Conservation (phyloP, 1,140 invertebrate genomes). For the Pararge aegeria region DNA sequence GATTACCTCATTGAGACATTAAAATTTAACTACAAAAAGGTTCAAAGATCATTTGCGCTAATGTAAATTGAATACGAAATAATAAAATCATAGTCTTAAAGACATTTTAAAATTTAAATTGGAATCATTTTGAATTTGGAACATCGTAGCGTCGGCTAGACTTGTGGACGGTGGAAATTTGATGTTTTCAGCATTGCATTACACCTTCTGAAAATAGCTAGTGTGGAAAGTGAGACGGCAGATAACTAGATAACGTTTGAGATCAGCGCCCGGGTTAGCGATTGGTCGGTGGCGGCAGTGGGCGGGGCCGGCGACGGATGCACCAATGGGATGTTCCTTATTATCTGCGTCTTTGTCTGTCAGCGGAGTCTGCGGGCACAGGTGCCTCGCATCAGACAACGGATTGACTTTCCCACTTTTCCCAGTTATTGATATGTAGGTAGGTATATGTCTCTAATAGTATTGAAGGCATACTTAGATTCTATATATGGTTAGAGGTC, state of each 20-base stretch:
- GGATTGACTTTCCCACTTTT: constrained; percentile 1
- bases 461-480: not conserved
- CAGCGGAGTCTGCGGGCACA: constrained; percentile 61
- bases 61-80: constrained; percentile 21
- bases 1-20: constrained; percentile 29
- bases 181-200: constrained; percentile 19
- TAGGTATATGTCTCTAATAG: not conserved
- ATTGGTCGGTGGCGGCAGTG: constrained; percentile 52
- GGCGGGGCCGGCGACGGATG: constrained; percentile 65
- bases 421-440: not conserved
- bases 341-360: constrained; percentile 78
- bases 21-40: constrained; percentile 34
- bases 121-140: not conserved
- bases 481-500: too few relatives aligned
- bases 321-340: constrained; percentile 75
- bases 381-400: constrained; percentile 45
- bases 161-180: constrained; percentile 4
- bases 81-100: constrained; percentile 7
- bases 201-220: constrained; percentile 60
- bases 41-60: constrained; percentile 31
- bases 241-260: constrained; percentile 76
- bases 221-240: constrained; percentile 68
- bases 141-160: not conserved
- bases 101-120: constrained; percentile 5
- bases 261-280: constrained; percentile 55